Percentiles rank a stretch among this genome's conserved stretches.
Evolutionary conservation across 2,113 vertebrate genomes (phyloP).

Genomic region (Microtus montanus): DNA sequence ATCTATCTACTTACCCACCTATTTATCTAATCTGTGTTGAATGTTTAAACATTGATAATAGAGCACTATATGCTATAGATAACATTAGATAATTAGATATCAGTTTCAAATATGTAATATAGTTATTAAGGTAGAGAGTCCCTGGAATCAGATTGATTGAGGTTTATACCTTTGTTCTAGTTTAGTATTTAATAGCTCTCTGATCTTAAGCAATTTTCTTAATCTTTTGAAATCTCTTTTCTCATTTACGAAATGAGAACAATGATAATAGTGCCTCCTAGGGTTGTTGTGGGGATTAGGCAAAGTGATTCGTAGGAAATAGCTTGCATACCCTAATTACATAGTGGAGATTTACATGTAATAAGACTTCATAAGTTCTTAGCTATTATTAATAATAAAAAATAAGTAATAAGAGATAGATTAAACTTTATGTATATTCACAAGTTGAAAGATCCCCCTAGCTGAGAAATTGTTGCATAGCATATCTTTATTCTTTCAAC

Average conservation of each 20-base stretch:
- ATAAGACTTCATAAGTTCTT: constrained; percentile 1
- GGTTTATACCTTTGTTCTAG: not conserved
- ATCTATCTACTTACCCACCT: not conserved
- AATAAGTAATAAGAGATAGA: constrained; percentile 28
- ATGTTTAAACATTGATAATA: not conserved
- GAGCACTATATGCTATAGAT: not conserved
- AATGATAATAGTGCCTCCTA: constrained; percentile 3
- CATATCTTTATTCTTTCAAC: constrained; percentile 15
- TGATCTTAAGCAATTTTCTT: constrained; percentile 3
- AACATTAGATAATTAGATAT: not conserved
- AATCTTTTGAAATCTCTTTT: not conserved
- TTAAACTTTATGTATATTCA: not conserved
- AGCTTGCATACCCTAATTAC: not conserved
- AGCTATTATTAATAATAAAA: not conserved
- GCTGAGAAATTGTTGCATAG: not conserved
- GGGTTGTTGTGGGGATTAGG: not conserved
- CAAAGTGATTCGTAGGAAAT: not conserved
- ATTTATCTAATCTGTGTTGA: not conserved
- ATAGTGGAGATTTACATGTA: not conserved
- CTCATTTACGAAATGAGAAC: not conserved
- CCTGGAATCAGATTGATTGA: not conserved
- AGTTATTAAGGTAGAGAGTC: not conserved
- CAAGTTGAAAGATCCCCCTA: not conserved
- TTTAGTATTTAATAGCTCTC: not conserved
- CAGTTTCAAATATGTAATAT: not conserved